These are phyloP conservation scores for Drosophila testacea DNA, from an alignment of 2,888 invertebrate genomes.

Conservation along the genomic window DNA sequence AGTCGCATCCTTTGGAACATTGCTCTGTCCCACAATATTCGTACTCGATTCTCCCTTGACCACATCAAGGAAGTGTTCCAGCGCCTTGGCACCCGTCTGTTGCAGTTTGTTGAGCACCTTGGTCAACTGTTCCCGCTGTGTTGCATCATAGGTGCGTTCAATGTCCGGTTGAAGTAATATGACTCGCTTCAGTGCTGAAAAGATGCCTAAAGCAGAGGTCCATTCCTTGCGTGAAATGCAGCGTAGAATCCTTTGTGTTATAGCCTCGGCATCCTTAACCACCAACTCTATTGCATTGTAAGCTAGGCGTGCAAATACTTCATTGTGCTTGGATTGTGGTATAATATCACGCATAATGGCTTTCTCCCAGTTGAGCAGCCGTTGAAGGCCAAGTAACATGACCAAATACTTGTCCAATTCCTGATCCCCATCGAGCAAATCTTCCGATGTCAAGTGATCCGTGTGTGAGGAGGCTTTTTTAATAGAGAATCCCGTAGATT, in stretches of 20 bases:
- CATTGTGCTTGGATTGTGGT: slow-evolving; percentile 91
- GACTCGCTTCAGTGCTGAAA: slow-evolving; percentile 93
- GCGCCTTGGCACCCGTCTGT: slow-evolving; percentile 92
- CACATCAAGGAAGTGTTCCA: slow-evolving; percentile 97
- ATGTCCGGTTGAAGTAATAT: slow-evolving; percentile 92
- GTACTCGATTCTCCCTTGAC: slow-evolving; percentile 91
- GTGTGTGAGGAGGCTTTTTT: slow-evolving; percentile 85
- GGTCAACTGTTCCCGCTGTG: slow-evolving; percentile 89
- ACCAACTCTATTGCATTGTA: slow-evolving; percentile 94
- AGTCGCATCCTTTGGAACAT: slow-evolving; percentile 96
- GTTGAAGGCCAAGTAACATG: slow-evolving; percentile 92
- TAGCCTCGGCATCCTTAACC: slow-evolving; percentile 94
- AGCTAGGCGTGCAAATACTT: slow-evolving; percentile 93
- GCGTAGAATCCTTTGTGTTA: slow-evolving; percentile 90
- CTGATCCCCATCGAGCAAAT: slow-evolving; percentile 88
- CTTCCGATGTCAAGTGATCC: slow-evolving; percentile 84
- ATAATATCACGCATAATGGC: slow-evolving; percentile 93
- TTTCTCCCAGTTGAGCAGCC: slow-evolving; percentile 95
- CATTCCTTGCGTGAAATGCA: slow-evolving; percentile 92
- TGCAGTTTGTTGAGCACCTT: slow-evolving; percentile 91
- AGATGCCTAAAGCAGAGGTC: slow-evolving; percentile 91
- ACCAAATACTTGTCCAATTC: slow-evolving; percentile 94
- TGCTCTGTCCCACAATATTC: slow-evolving; percentile 87
- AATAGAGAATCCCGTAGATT: slow-evolving; percentile 92
- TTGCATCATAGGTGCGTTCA: slow-evolving; percentile 90